Evolutionary conservation across 2,113 vertebrate genomes (phyloP).

Genomic region (Chascanopsetta lugubris): DNA sequence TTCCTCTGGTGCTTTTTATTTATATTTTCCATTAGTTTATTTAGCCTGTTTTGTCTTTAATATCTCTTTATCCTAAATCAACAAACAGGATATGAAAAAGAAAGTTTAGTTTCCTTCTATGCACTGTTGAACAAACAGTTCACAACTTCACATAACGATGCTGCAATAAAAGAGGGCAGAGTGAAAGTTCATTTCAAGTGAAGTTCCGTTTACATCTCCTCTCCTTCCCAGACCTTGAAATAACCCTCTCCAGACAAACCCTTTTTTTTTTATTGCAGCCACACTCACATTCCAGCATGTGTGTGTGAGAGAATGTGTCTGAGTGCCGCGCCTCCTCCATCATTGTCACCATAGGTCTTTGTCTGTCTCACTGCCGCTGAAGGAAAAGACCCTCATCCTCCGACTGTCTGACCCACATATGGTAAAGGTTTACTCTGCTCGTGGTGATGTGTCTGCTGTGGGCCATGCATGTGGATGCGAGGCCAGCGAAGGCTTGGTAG

Average conservation of each 20-base stretch:
- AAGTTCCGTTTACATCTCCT: constrained; percentile 30
- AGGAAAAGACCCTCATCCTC: constrained; percentile 40
- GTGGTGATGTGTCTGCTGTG: constrained; percentile 19
- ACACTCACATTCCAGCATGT: constrained; percentile 46
- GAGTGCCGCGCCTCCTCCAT: constrained; percentile 53
- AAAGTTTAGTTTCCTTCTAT: background rate
- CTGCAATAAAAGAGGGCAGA: background rate
- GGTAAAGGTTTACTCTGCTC: constrained; percentile 53
- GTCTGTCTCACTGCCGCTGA: constrained; percentile 50
- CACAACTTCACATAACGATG: background rate
- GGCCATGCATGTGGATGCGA: background rate
- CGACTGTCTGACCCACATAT: constrained; percentile 74
- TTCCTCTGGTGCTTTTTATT: background rate
- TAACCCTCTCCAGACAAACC: constrained; percentile 43
- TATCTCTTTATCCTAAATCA: background rate
- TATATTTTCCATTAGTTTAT: background rate
- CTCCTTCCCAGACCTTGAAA: constrained; percentile 52
- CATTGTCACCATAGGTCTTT: constrained; percentile 65
- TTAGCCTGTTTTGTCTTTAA: background rate
- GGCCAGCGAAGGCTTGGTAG: background rate
- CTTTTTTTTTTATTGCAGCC: constrained; percentile 47
- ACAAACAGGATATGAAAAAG: constrained; percentile 2
- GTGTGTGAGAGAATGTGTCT: constrained; percentile 26
- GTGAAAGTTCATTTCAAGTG: background rate
- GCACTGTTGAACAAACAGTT: background rate